Conservation (phyloP, 2,888 invertebrate species). For the Halocaridina rubra region DNA sequence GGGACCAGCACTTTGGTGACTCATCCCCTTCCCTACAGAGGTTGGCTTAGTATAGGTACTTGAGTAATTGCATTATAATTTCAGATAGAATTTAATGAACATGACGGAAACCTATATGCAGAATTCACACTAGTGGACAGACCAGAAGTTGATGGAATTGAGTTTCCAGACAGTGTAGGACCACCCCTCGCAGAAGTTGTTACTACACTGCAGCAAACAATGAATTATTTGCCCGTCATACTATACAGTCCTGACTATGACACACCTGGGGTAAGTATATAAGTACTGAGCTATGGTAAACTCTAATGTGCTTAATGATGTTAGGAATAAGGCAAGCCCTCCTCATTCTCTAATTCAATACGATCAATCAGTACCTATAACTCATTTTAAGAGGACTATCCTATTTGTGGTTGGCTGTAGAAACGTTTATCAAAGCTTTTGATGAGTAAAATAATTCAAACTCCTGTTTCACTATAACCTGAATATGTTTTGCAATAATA, state of each 20-base stretch:
- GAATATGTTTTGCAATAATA: no score
- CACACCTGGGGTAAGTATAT: constrained; percentile 1
- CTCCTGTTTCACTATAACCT: no score
- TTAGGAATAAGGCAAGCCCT: not conserved
- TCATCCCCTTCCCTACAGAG: no score
- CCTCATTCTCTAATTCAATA: no score
- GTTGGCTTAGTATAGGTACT: no score
- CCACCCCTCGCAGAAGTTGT: constrained; percentile 21
- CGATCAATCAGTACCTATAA: no score
- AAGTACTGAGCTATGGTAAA: not conserved
- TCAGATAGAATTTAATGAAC: constrained; percentile 20
- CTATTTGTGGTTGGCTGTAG: no score
- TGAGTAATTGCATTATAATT: no score
- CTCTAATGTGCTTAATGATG: not conserved
- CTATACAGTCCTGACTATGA: not conserved
- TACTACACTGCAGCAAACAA: not conserved
- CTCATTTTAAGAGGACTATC: no score
- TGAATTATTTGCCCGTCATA: not conserved
- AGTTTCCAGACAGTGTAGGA: not conserved
- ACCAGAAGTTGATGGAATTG: constrained; percentile 13
- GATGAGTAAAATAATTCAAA: no score
- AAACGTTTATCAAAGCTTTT: no score
- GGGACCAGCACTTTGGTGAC: no score
- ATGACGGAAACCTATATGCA: not conserved
- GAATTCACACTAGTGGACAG: constrained; percentile 38